Conservation (phyloP, 2,797 vertebrate genomes). For the Pangasius sanitwongsei region DNA sequence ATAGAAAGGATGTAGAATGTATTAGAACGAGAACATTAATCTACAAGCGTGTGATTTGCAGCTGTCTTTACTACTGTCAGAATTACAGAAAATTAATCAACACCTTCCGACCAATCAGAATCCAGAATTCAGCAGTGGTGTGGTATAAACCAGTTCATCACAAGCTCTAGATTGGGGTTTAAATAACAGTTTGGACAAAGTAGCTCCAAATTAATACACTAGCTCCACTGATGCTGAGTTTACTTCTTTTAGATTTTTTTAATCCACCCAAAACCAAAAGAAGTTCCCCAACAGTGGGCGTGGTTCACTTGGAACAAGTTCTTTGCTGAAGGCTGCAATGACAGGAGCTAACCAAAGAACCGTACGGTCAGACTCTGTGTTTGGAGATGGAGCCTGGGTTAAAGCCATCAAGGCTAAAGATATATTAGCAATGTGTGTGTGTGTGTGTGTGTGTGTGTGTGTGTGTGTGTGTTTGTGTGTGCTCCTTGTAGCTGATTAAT, state of each 20-base stretch:
- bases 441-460: background rate
- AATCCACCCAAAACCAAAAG: background rate
- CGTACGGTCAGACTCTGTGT: background rate
- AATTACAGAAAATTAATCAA: too few species aligned
- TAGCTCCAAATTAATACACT: background rate
- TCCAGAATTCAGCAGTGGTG: background rate
- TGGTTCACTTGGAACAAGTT: background rate
- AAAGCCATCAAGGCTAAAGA: background rate
- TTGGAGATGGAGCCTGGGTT: background rate
- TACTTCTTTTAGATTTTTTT: background rate
- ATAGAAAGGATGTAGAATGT: background rate
- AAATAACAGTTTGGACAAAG: background rate
- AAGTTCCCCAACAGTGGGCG: background rate
- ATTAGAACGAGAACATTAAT: background rate
- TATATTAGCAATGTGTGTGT: conserved; percentile 38
- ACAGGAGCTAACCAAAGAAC: background rate
- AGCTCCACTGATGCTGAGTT: background rate
- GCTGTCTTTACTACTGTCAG: background rate
- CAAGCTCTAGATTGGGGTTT: background rate
- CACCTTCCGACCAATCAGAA: background rate
- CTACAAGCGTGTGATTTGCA: background rate
- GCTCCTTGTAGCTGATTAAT: background rate
- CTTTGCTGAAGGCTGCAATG: background rate
- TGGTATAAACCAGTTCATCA: background rate
- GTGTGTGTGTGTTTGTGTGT: background rate